Evolutionary conservation across 2,113 vertebrate species (phyloP).

Genomic region (Coptodon rendalli): DNA sequence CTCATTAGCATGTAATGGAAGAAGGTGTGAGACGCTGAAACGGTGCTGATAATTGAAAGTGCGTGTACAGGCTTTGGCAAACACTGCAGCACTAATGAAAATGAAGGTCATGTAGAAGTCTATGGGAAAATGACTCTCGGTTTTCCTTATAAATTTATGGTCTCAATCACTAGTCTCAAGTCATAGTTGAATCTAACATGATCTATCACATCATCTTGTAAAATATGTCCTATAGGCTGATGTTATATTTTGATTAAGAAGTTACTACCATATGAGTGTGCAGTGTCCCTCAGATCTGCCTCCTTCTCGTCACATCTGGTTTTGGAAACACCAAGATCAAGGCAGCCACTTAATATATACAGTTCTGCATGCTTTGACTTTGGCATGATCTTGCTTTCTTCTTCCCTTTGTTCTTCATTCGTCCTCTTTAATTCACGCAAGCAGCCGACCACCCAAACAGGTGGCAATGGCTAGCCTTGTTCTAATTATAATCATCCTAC

Average conservation of each 20-base stretch:
- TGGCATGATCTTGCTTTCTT: neutral
- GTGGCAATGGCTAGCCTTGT: neutral
- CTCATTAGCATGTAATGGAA: constrained; percentile 1
- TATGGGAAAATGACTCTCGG: neutral
- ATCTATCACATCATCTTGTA: neutral
- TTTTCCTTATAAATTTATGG: neutral
- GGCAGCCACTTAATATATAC: neutral
- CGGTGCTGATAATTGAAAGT: constrained; percentile 12
- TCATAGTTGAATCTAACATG: neutral
- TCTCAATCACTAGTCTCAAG: neutral
- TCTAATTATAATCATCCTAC: neutral
- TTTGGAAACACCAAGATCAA: neutral
- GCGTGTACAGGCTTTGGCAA: neutral
- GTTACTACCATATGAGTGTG: neutral
- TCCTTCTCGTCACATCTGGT: neutral
- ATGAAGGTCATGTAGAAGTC: neutral
- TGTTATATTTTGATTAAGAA: neutral
- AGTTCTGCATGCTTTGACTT: neutral
- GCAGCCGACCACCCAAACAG: accelerated
- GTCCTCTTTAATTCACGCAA: neutral
- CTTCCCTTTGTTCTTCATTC: neutral
- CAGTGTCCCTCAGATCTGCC: neutral
- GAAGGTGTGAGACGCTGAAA: neutral
- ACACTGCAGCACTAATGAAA: neutral
- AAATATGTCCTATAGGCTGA: neutral